Percentiles rank a stretch among this genome's conserved stretches.
Conservation (phyloP, 2,888 invertebrate genomes). For the Zootermopsis nevadensis region DNA sequence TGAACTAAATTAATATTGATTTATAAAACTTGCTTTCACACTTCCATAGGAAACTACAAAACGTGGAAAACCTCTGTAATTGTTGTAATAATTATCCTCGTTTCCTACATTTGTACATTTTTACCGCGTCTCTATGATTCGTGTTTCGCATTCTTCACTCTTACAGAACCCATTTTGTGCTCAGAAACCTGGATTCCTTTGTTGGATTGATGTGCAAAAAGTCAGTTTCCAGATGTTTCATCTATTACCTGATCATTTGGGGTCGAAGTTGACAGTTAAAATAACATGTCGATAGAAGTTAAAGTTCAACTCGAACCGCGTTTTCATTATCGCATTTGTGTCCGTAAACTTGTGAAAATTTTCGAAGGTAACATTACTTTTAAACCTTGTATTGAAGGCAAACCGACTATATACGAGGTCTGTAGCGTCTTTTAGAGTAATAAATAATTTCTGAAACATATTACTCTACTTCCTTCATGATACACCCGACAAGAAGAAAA, state of each 20-base stretch:
- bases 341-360: not conserved
- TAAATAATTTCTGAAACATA: not conserved
- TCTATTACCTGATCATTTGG: not conserved
- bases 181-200: not conserved
- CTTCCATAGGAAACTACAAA: not conserved
- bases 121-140: not conserved
- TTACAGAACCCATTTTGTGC: not conserved
- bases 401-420: not conserved
- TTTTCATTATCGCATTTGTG: not conserved
- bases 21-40: not conserved
- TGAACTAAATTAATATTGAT: not conserved
- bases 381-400: not conserved
- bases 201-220: not conserved
- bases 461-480: not conserved
- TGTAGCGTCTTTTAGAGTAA: not conserved
- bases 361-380: not conserved
- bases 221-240: not conserved
- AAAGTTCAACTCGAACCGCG: not conserved
- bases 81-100: not conserved
- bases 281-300: too few species aligned
- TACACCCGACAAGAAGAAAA: not conserved
- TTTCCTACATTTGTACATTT: not conserved
- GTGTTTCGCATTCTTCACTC: too few species aligned
- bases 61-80: not conserved
- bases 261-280: too few species aligned